Evolutionary conservation across 2,113 vertebrate species (phyloP).

Genomic region (Podarcis muralis): DNA sequence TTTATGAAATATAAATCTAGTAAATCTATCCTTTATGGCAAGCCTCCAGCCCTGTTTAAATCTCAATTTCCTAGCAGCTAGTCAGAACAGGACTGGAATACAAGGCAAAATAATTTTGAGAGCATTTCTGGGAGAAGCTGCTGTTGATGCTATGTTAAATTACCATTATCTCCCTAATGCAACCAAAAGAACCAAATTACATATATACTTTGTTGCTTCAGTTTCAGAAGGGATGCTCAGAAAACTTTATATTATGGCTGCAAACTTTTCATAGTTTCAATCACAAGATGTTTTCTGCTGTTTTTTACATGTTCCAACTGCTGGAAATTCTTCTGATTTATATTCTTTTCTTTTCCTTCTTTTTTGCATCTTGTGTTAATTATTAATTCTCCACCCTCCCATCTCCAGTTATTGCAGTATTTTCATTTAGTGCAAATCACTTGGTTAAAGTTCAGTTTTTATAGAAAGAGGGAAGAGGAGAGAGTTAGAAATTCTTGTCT

Average conservation of each 20-base stretch:
- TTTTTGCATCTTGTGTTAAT: neutral
- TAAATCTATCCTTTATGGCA: constrained; percentile 34
- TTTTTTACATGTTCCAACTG: neutral
- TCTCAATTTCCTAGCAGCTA: constrained; percentile 29
- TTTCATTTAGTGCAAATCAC: neutral
- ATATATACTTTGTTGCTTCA: neutral
- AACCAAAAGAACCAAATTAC: neutral
- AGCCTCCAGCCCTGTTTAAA: constrained; percentile 52
- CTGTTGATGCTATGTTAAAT: neutral
- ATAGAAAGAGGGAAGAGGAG: neutral
- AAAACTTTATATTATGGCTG: neutral
- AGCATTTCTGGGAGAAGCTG: neutral
- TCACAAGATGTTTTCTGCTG: neutral
- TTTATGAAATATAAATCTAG: constrained; percentile 28
- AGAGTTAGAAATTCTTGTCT: neutral
- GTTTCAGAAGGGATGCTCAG: neutral
- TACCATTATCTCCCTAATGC: neutral
- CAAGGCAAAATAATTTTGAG: constrained; percentile 29
- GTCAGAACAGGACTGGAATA: constrained; percentile 24
- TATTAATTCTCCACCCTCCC: neutral
- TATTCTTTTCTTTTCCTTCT: neutral
- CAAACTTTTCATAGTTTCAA: neutral
- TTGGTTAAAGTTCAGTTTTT: neutral
- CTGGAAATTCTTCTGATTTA: neutral
- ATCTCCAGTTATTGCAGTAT: neutral